These are phyloP conservation scores for Strix uralensis DNA, from an alignment of 2,113 vertebrate species.

Conservation along the genomic window DNA sequence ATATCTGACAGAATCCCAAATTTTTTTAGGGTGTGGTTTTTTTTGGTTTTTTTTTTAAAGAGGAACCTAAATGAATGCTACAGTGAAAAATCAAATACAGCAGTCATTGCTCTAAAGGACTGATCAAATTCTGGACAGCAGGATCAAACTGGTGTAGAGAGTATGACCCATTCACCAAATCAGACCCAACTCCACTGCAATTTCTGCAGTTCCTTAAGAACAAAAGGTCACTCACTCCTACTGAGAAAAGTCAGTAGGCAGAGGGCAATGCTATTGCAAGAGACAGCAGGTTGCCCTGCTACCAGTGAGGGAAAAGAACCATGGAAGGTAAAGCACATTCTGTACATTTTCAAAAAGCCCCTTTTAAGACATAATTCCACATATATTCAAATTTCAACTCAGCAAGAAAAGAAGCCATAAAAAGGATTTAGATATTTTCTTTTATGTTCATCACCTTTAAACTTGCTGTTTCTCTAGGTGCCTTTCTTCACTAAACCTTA, in stretches of 20 bases:
- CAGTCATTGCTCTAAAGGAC: background rate
- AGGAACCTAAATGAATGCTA: background rate
- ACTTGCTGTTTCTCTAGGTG: background rate
- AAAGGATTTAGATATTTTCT: background rate
- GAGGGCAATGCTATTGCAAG: background rate
- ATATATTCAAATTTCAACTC: background rate
- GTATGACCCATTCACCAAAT: background rate
- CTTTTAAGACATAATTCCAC: background rate
- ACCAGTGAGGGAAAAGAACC: background rate
- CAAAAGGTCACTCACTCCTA: background rate
- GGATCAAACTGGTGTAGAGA: background rate
- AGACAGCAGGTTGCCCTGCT: background rate
- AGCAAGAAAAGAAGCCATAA: background rate
- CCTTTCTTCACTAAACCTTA: background rate
- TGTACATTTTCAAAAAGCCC: background rate
- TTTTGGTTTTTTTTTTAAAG: background rate
- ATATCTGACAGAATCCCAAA: background rate
- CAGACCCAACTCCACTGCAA: background rate
- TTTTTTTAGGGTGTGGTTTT: no score
- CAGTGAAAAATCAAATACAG: background rate
- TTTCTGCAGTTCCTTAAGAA: background rate
- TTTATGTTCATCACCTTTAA: background rate
- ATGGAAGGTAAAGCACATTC: background rate
- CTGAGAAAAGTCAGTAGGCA: background rate
- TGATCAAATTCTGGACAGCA: background rate